Evolutionary conservation across 2,888 invertebrate genomes (phyloP).

Genomic region (Brachyptera risi): DNA sequence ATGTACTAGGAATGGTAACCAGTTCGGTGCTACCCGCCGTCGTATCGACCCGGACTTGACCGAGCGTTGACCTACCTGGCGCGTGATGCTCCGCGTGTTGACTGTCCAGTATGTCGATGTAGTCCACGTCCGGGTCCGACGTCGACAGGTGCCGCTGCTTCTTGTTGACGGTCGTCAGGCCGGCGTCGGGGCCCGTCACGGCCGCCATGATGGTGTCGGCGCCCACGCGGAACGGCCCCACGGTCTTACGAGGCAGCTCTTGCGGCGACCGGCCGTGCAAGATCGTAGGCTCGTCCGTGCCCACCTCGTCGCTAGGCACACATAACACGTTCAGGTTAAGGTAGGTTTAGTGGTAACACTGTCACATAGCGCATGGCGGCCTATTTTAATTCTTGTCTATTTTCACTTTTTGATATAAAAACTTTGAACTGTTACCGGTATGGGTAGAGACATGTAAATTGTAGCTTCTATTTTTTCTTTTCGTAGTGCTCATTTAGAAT

Average conservation of each 20-base stretch:
- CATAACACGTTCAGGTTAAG: too few relatives aligned
- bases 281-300: slow-evolving; percentile 53
- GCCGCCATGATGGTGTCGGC: slow-evolving; percentile 61
- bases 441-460: too few relatives aligned
- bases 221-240: slow-evolving; percentile 49
- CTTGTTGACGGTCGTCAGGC: slow-evolving; percentile 68
- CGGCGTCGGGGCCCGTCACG: slow-evolving; percentile 78
- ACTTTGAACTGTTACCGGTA: too few relatives aligned
- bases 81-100: slow-evolving; percentile 38
- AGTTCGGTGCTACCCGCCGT: too few relatives aligned
- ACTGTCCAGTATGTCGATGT: slow-evolving; percentile 57
- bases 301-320: slow-evolving; percentile 43
- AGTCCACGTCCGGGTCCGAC: slow-evolving; percentile 65
- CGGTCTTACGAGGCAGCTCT: slow-evolving; percentile 61
- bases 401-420: too few relatives aligned
- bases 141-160: slow-evolving; percentile 62
- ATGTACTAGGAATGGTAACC: too few relatives aligned
- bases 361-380: too few relatives aligned
- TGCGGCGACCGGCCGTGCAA: slow-evolving; percentile 67
- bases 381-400: too few relatives aligned
- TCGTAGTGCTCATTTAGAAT: too few relatives aligned
- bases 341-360: too few relatives aligned
- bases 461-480: too few relatives aligned
- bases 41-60: too few relatives aligned
- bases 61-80: slow-evolving; percentile 10